Conservation (phyloP, 2,888 invertebrate genomes). For the Temnothorax ravouxi region DNA sequence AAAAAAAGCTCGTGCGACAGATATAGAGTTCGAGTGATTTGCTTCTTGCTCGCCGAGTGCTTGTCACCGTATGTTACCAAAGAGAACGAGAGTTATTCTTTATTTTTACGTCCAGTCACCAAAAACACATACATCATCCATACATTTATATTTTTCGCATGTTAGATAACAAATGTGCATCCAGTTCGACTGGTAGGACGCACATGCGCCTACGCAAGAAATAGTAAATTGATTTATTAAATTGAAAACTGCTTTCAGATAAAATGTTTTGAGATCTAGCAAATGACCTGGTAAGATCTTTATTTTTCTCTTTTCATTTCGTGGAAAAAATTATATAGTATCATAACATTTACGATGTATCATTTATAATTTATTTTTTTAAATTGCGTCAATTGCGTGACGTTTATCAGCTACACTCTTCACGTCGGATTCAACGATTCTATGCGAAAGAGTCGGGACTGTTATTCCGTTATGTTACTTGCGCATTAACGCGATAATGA, state of each 20-base stretch:
- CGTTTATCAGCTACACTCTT: neutral
- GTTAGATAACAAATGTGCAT: neutral
- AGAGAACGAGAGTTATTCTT: constrained; percentile 66
- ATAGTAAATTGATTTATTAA: neutral
- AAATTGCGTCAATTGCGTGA: neutral
- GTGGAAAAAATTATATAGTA: neutral
- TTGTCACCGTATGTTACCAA: constrained; percentile 75
- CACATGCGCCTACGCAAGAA: neutral
- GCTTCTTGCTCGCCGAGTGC: constrained; percentile 68
- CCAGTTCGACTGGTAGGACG: neutral
- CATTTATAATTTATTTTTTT: neutral
- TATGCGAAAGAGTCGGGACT: constrained; percentile 39
- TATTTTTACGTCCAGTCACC: constrained; percentile 67
- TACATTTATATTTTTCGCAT: constrained; percentile 23
- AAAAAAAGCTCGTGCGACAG: constrained; percentile 52
- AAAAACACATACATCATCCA: constrained; percentile 22
- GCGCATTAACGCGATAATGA: constrained; percentile 49
- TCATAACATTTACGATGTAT: neutral
- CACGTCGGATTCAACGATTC: neutral
- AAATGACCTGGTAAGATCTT: neutral
- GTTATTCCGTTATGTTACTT: constrained; percentile 47
- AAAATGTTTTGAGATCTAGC: neutral
- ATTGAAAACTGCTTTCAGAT: neutral
- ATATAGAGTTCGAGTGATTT: constrained; percentile 76
- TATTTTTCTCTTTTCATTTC: neutral